phyloP scores from a whole-genome alignment of 1,140 invertebrate genomes.

The Solen grandis region DNA sequence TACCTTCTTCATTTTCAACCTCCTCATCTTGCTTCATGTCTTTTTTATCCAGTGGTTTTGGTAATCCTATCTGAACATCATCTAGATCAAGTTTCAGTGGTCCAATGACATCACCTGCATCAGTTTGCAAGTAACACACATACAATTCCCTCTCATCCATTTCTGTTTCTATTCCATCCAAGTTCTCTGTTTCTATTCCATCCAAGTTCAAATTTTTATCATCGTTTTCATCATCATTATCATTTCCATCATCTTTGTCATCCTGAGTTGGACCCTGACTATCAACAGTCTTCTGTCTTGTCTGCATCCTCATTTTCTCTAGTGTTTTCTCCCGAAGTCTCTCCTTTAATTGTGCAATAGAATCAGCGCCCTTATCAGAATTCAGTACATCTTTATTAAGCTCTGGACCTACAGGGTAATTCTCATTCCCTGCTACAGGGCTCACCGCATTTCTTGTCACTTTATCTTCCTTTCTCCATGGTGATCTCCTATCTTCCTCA shows the following conservation, averaged over 20 bases:
- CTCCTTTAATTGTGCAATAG: slow-evolving; percentile 30
- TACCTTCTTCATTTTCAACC: not conserved
- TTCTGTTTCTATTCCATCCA: slow-evolving; percentile 64
- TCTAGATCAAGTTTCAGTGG: slow-evolving; percentile 75
- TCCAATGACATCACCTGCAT: slow-evolving; percentile 70
- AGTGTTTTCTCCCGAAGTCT: slow-evolving; percentile 47
- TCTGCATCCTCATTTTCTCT: slow-evolving; percentile 24
- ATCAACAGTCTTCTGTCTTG: slow-evolving; percentile 34
- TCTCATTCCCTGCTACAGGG: not conserved
- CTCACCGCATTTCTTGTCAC: not conserved
- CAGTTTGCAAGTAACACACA: slow-evolving; percentile 72
- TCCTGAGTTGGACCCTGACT: slow-evolving; percentile 50
- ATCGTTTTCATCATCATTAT: slow-evolving; percentile 37
- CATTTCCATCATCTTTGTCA: slow-evolving; percentile 30
- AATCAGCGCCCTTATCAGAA: not conserved
- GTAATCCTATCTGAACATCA: slow-evolving; percentile 71
- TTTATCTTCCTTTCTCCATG: slow-evolving; percentile 25
- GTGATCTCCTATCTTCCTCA: slow-evolving; percentile 45
- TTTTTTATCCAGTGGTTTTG: slow-evolving; percentile 46
- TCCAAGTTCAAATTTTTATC: slow-evolving; percentile 38
- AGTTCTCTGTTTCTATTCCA: slow-evolving; percentile 53
- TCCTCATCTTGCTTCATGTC: not conserved
- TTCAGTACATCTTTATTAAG: not conserved
- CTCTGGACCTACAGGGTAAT: not conserved
- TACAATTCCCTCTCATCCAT: slow-evolving; percentile 68